Percentiles rank a stretch among this genome's conserved stretches.
phyloP scores from a whole-genome alignment of 2,113 vertebrate genomes.

The Ceuthmochares aereus region DNA sequence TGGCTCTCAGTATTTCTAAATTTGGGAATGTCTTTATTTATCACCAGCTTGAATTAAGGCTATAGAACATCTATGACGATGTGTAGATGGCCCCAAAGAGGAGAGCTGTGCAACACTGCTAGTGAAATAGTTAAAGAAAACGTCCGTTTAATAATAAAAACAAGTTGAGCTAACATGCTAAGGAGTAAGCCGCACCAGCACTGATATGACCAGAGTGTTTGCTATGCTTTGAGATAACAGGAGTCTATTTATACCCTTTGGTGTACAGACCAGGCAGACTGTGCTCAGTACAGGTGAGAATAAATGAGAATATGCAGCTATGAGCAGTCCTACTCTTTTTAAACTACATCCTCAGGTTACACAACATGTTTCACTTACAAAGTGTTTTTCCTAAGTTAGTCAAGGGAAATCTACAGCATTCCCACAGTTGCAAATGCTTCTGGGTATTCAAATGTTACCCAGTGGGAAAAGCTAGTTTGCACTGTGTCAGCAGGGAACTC shows the following conservation, averaged over 20 bases:
- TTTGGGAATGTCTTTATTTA: constrained; percentile 17
- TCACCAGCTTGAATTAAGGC: constrained; percentile 1
- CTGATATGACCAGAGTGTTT: neutral
- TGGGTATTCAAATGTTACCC: neutral
- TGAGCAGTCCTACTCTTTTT: neutral
- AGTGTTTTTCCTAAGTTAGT: neutral
- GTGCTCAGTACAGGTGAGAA: neutral
- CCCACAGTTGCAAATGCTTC: neutral
- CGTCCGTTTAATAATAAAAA: neutral
- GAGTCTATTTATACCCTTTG: neutral
- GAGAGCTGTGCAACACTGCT: neutral
- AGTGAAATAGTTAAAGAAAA: neutral
- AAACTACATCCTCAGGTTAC: neutral
- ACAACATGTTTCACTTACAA: neutral
- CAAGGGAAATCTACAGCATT: neutral
- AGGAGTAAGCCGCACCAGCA: neutral
- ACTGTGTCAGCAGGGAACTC: neutral
- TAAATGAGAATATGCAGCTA: neutral
- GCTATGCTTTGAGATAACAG: neutral
- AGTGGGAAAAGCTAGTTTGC: neutral
- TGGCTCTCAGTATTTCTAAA: neutral
- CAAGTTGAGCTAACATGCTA: neutral
- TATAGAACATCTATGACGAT: neutral
- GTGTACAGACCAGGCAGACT: neutral
- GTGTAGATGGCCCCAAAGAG: neutral